Evolutionary conservation across 2,888 invertebrate species (phyloP).

Genomic region (Cyclophora punctaria): DNA sequence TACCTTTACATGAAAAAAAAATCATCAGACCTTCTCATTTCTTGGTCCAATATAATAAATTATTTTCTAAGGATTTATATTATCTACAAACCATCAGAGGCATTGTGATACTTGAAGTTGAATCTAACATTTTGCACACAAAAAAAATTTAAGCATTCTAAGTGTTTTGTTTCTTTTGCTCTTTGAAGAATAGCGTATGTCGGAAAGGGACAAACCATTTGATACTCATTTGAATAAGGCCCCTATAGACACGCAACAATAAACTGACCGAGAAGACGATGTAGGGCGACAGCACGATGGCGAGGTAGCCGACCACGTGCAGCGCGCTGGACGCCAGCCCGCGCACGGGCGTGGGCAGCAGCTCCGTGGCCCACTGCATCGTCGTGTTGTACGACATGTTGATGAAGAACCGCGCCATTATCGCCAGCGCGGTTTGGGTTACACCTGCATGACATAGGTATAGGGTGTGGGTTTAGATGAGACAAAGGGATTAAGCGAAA

Average conservation of each 20-base stretch:
- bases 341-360: conserved; percentile 58
- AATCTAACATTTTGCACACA: no score
- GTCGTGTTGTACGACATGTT: conserved; percentile 66
- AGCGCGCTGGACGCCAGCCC: conserved; percentile 58
- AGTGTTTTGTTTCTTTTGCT: no score
- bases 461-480: no score
- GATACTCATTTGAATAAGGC: neutral
- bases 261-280: conserved; percentile 56
- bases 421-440: conserved; percentile 51
- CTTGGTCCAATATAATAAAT: no score
- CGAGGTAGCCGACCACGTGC: conserved; percentile 62
- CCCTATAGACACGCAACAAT: neutral
- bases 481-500: no score
- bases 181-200: neutral
- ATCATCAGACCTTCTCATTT: no score
- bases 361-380: conserved; percentile 63
- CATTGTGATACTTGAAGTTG: no score
- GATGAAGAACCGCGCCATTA: conserved; percentile 59
- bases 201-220: no score
- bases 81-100: no score
- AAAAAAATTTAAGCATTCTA: no score
- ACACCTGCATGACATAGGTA: conserved; percentile 30
- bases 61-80: no score
- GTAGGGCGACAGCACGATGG: conserved; percentile 55
- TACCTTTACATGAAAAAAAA: no score